phyloP scores from a whole-genome alignment of 2,113 vertebrate species.

The Myodes glareolus region DNA sequence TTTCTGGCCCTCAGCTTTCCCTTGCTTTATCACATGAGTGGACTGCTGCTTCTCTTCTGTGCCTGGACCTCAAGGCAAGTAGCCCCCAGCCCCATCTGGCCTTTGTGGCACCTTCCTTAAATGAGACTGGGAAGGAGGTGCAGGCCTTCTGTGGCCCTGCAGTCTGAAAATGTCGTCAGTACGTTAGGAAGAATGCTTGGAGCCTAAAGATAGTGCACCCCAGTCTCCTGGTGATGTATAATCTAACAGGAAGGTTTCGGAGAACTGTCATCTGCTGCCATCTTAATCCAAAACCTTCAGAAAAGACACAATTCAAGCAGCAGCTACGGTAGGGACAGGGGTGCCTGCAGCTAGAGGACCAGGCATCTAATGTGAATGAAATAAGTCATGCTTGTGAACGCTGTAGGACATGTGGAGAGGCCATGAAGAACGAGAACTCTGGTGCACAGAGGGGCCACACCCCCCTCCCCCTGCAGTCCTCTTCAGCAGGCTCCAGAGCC shows the following conservation, averaged over 20 bases:
- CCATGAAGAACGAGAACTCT: background rate
- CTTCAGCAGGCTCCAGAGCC: background rate
- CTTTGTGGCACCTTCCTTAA: accelerated
- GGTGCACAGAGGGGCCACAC: too few species aligned
- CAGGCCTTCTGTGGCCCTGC: background rate
- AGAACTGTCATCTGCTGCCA: background rate
- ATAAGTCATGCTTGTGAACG: background rate
- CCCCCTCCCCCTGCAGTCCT: background rate
- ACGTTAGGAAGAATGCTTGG: background rate
- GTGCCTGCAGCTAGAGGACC: background rate
- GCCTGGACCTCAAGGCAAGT: background rate
- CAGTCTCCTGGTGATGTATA: background rate
- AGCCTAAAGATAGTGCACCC: background rate
- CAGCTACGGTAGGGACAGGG: background rate
- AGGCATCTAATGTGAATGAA: background rate
- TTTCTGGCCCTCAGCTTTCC: background rate
- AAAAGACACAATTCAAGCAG: background rate
- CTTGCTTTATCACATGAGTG: too few species aligned
- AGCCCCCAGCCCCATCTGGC: background rate
- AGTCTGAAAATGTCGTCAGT: background rate
- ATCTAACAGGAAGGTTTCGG: background rate
- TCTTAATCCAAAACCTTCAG: background rate
- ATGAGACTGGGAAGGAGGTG: background rate
- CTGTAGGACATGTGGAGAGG: background rate
- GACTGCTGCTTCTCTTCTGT: background rate